Evolutionary conservation across 2,888 invertebrate genomes (phyloP), one percentile per base, ranked within the genome.

Genomic region (Leptinotarsa peninsularis): DNA sequence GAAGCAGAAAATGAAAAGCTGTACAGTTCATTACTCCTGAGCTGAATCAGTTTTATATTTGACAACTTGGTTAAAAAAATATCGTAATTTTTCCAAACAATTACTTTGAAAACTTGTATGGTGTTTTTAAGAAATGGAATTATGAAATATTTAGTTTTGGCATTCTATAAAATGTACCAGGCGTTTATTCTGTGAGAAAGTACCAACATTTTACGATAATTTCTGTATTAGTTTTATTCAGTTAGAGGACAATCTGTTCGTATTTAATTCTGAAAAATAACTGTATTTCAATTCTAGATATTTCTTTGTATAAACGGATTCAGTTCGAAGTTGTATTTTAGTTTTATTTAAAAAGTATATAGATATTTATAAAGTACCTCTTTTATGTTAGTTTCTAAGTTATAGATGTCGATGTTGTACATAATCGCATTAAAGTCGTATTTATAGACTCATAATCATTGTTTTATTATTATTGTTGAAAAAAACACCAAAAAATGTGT

Each of bases 341-440:
- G 78, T 72, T 78, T 79, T 78, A 78, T 78, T 79, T 82, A 76
- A 74, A 78, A 75, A 74, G 66, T 75, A 60, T 75, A 73, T 79
- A 80, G 81, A 82, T 81, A 81, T 80, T 82, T 79, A 80, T 82
- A 72, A 78, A 78, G 67, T 81, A 82, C 78, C 80, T 80, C 76
- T 79, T 81, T 81, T 81, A 80, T 80, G 79, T 81, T 81, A 80
- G 78, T 82, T 82, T 83, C 82, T 84, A 84, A 83, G 82, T 84
- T 83, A 82, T 86, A 85, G 83, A 83, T 84, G 85, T 86, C 86
- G 83, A 83, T 87, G 87, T 87, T 87, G 87, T 87, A 86, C 84
- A 87, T 86, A 86, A 76, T 83, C 83, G 85, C 85, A 86, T 85
- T 86, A 86, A 86, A 87, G 82, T 83, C 85, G 85, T 84, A 83